Conservation (phyloP, 2,113 vertebrate species). For the Salminus brasiliensis region DNA sequence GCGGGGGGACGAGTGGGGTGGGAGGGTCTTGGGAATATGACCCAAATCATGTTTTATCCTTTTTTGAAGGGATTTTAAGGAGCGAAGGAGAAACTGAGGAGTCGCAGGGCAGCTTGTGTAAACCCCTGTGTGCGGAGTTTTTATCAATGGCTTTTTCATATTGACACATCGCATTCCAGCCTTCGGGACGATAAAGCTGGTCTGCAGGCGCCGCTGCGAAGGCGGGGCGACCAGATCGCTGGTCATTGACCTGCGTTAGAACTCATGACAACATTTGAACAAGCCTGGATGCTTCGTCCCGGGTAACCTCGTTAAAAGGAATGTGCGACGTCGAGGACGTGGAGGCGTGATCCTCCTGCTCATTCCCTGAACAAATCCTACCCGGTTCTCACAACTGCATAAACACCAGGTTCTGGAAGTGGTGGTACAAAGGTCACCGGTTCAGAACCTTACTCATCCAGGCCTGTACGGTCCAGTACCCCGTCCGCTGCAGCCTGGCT, state of each 20-base stretch:
- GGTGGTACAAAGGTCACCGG: too few relatives aligned
- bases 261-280: neutral
- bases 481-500: too few relatives aligned
- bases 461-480: too few relatives aligned
- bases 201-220: neutral
- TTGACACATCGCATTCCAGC: conserved; percentile 39
- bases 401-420: too few relatives aligned
- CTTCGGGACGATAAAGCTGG: conserved; percentile 6
- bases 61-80: conserved; percentile 13
- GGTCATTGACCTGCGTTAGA: neutral
- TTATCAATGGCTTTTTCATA: conserved; percentile 42
- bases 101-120: neutral
- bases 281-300: neutral
- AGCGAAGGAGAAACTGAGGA: neutral
- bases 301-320: neutral
- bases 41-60: neutral
- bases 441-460: too few relatives aligned
- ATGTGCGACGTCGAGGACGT: neutral
- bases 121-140: neutral
- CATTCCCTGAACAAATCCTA: neutral
- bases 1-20: conserved; percentile 54
- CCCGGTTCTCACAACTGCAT: too few relatives aligned
- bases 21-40: conserved; percentile 34
- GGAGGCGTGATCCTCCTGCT: too few relatives aligned
- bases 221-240: neutral